Base-by-base conservation (phyloP, 2,797 vertebrate genomes). In the Sebastes taczanowskii region DNA sequence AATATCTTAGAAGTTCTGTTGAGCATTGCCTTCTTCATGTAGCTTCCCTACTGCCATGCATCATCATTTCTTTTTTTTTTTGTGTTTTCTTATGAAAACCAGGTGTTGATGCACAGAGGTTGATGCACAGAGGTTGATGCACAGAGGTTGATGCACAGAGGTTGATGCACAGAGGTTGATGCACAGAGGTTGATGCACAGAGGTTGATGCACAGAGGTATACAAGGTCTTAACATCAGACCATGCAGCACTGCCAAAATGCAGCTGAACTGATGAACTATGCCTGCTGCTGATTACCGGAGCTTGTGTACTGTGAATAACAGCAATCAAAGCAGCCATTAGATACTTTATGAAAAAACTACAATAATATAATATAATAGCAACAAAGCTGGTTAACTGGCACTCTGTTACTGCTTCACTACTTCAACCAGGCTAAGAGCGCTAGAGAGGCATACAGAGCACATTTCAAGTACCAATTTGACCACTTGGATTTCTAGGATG, bases 381-480 rank as follows among this genome's bases (percentile, higher is more conserved):
- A 61, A 7, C 53, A 70, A 46, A 27, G 46, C 11, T 42, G 20
- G 25, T 65, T 64, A 52, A 56, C 6, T 38, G 8, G 53, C 27
- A 22, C 56, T 72, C 4, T 55, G 22, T 58, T 62, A 20, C 4
- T 63, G 55, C 66, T 55, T 64, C n/a, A 35, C 66, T 11, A 71
- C 62, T 71, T 52, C 11, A 22, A 42, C 32, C 29, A 30, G 20
- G 56, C 42, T 58, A 38, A 52, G n/a, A 71, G 22, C 3, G 1
- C 46, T 65, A 5, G 32, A 83, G 84, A 68, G 73, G 67, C 46
- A 76, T 22, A 49, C 30, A 58, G 25, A 82, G 60, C 23, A 1
- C 67, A 66, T 69, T 84, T 84, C 56, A 78, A 84, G 69, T n/a
- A 65, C 16, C 70, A 61, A 42, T 86, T 65, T 77, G 59, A 78